Conservation (phyloP, 1,140 invertebrate species). For the Zaprionus ornatus region DNA sequence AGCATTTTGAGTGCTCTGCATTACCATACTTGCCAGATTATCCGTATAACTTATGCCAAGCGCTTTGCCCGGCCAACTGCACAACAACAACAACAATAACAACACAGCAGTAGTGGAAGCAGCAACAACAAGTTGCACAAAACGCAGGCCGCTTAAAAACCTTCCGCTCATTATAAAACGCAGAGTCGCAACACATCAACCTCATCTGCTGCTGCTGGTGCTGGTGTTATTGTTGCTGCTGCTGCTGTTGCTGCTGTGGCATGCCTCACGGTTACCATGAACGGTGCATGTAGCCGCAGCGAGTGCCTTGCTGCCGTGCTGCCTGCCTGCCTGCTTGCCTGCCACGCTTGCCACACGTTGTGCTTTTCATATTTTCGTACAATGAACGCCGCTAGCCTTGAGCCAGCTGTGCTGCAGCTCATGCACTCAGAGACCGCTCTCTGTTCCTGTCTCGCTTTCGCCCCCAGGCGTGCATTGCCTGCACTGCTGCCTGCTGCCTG, state of each 20-base stretch:
- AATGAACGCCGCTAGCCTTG: constrained; percentile 61
- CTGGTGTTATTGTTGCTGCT: constrained; percentile 16
- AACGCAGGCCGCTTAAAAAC: constrained; percentile 53
- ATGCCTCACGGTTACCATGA: constrained; percentile 27
- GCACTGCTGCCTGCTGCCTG: background rate
- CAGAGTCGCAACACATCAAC: constrained; percentile 59
- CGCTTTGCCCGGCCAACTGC: constrained; percentile 26
- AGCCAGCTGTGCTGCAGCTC: constrained; percentile 45
- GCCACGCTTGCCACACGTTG: constrained; percentile 42
- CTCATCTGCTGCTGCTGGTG: constrained; percentile 46
- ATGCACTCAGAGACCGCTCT: background rate
- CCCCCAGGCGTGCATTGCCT: background rate
- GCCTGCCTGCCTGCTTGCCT: background rate
- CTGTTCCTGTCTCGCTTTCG: background rate
- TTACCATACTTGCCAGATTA: constrained; percentile 46
- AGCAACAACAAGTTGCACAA: constrained; percentile 14
- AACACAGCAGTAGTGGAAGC: background rate
- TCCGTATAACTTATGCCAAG: constrained; percentile 37
- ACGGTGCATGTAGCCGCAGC: constrained; percentile 28
- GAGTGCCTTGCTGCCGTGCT: no score
- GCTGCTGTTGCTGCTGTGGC: constrained; percentile 24
- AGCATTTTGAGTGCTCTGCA: constrained; percentile 35
- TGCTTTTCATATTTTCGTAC: constrained; percentile 72
- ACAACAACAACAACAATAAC: constrained; percentile 17
- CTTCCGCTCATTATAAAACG: constrained; percentile 74